These are phyloP conservation scores for Pelosia muscerda DNA, from an alignment of 2,888 invertebrate genomes.

Conservation along the genomic window DNA sequence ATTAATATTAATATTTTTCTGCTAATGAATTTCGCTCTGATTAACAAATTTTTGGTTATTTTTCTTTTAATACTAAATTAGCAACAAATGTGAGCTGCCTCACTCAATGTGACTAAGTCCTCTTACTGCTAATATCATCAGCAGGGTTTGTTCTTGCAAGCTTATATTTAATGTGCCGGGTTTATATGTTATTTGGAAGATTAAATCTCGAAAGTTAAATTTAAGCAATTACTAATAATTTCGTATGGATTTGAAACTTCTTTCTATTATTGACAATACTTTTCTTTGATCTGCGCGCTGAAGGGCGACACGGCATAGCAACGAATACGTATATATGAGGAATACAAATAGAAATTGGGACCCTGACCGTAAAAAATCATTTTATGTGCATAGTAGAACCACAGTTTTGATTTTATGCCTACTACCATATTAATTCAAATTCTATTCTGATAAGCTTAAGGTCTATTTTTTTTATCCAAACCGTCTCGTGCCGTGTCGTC, in stretches of 20 bases:
- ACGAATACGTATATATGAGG: no score
- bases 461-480: background rate
- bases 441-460: background rate
- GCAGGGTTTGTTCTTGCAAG: background rate
- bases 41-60: constrained; percentile 30
- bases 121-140: background rate
- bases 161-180: background rate
- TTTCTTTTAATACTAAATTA: background rate
- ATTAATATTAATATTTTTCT: constrained; percentile 35
- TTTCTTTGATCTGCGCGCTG: no score
- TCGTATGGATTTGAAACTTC: no score
- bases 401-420: background rate
- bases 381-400: no score
- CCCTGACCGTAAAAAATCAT: background rate
- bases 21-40: constrained; percentile 64
- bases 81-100: background rate
- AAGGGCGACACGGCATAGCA: no score
- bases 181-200: no score
- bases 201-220: no score
- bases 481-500: background rate
- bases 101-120: no score
- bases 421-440: background rate
- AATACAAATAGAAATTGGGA: background rate
- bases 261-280: no score
- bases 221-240: no score